Conservation (phyloP, 2,888 invertebrate genomes). For the Clitarchus hookeri region DNA sequence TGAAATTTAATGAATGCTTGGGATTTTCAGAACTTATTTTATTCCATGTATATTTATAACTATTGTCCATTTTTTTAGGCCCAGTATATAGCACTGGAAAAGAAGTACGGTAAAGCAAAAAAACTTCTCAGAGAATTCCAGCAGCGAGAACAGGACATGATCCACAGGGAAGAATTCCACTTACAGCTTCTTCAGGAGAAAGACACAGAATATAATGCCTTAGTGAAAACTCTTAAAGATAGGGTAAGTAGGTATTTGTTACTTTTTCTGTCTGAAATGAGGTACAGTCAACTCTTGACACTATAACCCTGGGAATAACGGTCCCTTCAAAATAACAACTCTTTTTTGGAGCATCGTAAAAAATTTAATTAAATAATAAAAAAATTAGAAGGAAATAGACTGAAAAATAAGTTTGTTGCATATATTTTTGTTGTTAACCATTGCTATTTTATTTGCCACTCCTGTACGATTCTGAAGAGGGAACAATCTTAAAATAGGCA, state of each 20-base stretch:
- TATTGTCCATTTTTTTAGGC: slow-evolving; percentile 54
- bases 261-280: too few relatives aligned
- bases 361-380: too few relatives aligned
- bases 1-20: slow-evolving; percentile 17
- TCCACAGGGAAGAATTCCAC: slow-evolving; percentile 91
- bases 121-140: slow-evolving; percentile 90
- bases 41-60: slow-evolving; percentile 35
- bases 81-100: slow-evolving; percentile 83
- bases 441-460: too few relatives aligned
- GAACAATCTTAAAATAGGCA: too few relatives aligned
- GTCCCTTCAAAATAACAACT: too few relatives aligned
- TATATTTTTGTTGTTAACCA: too few relatives aligned
- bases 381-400: too few relatives aligned
- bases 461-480: too few relatives aligned
- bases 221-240: slow-evolving; percentile 86
- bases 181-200: slow-evolving; percentile 86
- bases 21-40: neutral
- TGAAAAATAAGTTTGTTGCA: too few relatives aligned
- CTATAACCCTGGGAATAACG: too few relatives aligned
- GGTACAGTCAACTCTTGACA: too few relatives aligned
- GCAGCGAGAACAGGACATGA: slow-evolving; percentile 84
- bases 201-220: slow-evolving; percentile 83
- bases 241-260: slow-evolving; percentile 60
- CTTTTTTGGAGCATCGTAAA: too few relatives aligned
- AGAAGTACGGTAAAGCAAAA: slow-evolving; percentile 84